These are phyloP conservation scores for Laodelphax striatellus DNA, from an alignment of 1,140 invertebrate genomes.

Conservation along the genomic window DNA sequence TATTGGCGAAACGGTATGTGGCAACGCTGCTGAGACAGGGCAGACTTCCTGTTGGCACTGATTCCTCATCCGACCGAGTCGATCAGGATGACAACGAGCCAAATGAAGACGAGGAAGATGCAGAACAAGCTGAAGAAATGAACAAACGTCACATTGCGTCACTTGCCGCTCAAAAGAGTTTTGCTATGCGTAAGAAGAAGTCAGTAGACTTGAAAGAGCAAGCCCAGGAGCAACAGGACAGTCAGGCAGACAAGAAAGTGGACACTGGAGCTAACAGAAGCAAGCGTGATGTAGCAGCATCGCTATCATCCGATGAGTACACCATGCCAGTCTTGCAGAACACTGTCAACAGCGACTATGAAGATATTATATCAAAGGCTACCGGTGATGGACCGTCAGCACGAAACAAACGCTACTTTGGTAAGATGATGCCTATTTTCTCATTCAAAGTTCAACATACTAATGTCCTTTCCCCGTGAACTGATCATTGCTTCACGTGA, in stretches of 20 bases:
- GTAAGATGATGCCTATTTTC: slow-evolving; percentile 10
- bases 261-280: slow-evolving; percentile 5
- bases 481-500: too few species aligned
- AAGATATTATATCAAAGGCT: slow-evolving; percentile 10
- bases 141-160: slow-evolving; percentile 14
- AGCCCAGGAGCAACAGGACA: background rate
- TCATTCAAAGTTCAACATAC: too few species aligned
- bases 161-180: slow-evolving; percentile 6
- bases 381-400: slow-evolving; percentile 7
- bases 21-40: slow-evolving; percentile 20
- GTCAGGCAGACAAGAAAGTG: background rate
- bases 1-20: slow-evolving; percentile 16
- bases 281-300: slow-evolving; percentile 18
- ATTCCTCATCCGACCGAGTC: slow-evolving; percentile 5
- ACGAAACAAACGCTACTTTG: slow-evolving; percentile 19
- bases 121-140: slow-evolving; percentile 2
- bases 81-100: background rate
- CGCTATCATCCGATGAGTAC: slow-evolving; percentile 15
- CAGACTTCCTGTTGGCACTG: slow-evolving; percentile 12
- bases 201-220: slow-evolving; percentile 10
- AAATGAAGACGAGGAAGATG: slow-evolving; percentile 4
- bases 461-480: too few species aligned
- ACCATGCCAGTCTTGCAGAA: slow-evolving; percentile 21
- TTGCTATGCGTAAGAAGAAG: slow-evolving; percentile 13
- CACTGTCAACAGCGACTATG: slow-evolving; percentile 14